These are phyloP conservation scores for Julus scandinavius DNA, from an alignment of 2,888 invertebrate species.

Conservation along the genomic window DNA sequence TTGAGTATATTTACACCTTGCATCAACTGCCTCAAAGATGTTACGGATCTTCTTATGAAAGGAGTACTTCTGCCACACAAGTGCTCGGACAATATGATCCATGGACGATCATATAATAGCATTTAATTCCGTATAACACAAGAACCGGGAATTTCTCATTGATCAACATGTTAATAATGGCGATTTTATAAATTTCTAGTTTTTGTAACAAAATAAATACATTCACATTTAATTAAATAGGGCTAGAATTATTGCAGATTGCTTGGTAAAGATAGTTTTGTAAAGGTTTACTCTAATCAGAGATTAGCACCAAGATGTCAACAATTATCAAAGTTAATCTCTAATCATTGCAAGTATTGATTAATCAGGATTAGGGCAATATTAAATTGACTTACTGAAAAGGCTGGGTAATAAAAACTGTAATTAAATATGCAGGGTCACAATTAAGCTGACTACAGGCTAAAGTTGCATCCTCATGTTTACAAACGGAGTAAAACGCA, in stretches of 20 bases:
- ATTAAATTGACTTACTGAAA: not conserved
- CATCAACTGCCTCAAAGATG: slow-evolving; percentile 62
- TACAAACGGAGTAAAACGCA: not conserved
- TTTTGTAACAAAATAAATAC: slow-evolving; percentile 5
- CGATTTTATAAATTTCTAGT: not conserved
- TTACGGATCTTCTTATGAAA: slow-evolving; percentile 64
- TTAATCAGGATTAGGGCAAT: not conserved
- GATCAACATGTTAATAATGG: not conserved
- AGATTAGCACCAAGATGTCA: not conserved
- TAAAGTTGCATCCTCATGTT: not conserved
- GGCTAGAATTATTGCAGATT: not conserved
- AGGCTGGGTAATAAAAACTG: not conserved
- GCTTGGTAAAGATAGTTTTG: not conserved
- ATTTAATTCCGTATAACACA: slow-evolving; percentile 59
- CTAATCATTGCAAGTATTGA: not conserved
- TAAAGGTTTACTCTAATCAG: not conserved
- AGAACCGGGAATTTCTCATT: not conserved
- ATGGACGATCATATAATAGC: slow-evolving; percentile 63
- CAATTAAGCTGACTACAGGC: not conserved
- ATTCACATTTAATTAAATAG: not conserved
- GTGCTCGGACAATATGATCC: slow-evolving; percentile 65
- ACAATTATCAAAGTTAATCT: not conserved
- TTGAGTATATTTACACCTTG: slow-evolving; percentile 65
- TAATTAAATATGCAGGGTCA: not conserved
- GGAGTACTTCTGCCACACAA: slow-evolving; percentile 65